phyloP scores from a whole-genome alignment of 2,888 invertebrate species.

The Chalcis sispes region DNA sequence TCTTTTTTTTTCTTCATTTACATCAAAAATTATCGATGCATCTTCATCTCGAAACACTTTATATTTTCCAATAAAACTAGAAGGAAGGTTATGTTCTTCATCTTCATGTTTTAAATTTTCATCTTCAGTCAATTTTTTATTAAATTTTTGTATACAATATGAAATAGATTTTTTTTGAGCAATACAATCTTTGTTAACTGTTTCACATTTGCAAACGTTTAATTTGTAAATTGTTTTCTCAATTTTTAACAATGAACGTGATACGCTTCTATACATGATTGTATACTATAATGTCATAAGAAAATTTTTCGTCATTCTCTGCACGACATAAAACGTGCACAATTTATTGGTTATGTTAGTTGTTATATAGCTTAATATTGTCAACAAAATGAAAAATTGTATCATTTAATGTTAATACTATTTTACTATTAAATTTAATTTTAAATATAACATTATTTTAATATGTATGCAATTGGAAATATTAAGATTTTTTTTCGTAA shows the following conservation, averaged over 20 bases:
- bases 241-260: slow-evolving; percentile 58
- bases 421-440: not conserved
- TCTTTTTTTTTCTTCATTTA: slow-evolving; percentile 81
- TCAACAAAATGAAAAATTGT: not conserved
- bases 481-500: slow-evolving; percentile 1
- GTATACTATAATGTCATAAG: no score
- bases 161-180: slow-evolving; percentile 26
- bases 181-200: slow-evolving; percentile 59
- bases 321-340: no score
- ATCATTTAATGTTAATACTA: not conserved
- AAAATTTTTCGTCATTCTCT: no score
- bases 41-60: slow-evolving; percentile 85
- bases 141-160: not conserved
- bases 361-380: not conserved
- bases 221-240: slow-evolving; percentile 59
- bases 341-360: slow-evolving; percentile 56
- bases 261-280: slow-evolving; percentile 53
- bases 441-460: not conserved
- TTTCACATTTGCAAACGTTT: slow-evolving; percentile 53
- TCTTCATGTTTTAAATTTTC: slow-evolving; percentile 48
- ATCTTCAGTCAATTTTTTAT: slow-evolving; percentile 37
- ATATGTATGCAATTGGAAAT: not conserved
- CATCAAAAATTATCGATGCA: slow-evolving; percentile 83
- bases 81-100: slow-evolving; percentile 63
- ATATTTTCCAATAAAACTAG: slow-evolving; percentile 80